Percentiles rank a stretch among this genome's conserved stretches.
Evolutionary conservation across 2,113 vertebrate genomes (phyloP).

Genomic region (Cranoglanis bouderius): DNA sequence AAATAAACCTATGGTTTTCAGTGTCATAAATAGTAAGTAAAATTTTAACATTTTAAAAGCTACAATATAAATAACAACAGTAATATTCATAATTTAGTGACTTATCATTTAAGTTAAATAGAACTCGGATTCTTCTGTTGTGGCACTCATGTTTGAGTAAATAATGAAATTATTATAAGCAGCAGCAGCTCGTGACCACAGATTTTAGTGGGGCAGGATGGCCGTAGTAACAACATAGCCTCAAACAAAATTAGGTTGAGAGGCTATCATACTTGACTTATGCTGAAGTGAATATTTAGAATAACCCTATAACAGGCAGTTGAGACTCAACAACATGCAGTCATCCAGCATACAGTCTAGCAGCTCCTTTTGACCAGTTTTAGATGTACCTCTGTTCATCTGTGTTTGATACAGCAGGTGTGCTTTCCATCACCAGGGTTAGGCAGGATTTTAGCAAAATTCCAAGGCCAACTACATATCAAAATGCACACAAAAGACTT

Average conservation of each 20-base stretch:
- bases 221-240: not conserved
- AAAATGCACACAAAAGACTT: not conserved
- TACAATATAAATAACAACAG: slow-evolving; percentile 44
- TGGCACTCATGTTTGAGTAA: not conserved
- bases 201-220: not conserved
- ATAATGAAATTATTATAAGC: not conserved
- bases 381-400: not conserved
- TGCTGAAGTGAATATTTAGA: not conserved
- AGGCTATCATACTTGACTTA: not conserved
- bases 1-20: not conserved
- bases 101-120: not conserved
- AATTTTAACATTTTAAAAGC: not conserved
- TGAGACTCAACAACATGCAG: not conserved
- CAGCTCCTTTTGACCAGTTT: too few species aligned
- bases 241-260: not conserved
- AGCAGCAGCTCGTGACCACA: not conserved
- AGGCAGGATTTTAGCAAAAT: not conserved
- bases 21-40: not conserved
- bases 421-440: not conserved
- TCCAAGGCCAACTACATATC: not conserved
- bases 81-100: not conserved
- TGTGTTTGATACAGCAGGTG: not conserved
- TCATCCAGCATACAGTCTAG: not conserved
- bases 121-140: not conserved
- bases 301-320: not conserved